Evolutionary conservation across 2,797 vertebrate species (phyloP).

Genomic region (Notolabrus celidotus): DNA sequence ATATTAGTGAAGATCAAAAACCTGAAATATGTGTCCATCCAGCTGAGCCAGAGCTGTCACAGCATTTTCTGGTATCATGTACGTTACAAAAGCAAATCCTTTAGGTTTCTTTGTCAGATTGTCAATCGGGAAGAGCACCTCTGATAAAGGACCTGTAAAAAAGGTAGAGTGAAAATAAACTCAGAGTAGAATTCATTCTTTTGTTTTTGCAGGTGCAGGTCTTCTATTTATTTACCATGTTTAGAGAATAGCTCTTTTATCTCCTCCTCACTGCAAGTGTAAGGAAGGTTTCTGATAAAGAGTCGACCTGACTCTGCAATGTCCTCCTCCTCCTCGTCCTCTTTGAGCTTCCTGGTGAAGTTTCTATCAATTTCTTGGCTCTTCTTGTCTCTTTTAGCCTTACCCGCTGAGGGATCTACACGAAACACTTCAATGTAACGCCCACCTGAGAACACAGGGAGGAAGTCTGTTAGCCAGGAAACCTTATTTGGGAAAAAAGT

Average conservation of each 20-base stretch:
- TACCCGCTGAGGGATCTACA: slow-evolving; percentile 54
- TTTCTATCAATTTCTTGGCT: slow-evolving; percentile 68
- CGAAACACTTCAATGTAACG: slow-evolving; percentile 91
- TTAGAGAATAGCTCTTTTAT: slow-evolving; percentile 90
- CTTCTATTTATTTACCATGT: slow-evolving; percentile 82
- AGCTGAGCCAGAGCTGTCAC: slow-evolving; percentile 90
- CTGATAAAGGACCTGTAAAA: slow-evolving; percentile 90
- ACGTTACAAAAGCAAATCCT: slow-evolving; percentile 96
- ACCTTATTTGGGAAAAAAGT: too few species aligned
- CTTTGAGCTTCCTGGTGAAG: slow-evolving; percentile 87
- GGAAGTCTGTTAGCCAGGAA: not conserved
- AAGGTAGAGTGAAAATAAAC: slow-evolving; percentile 3
- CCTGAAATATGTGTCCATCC: slow-evolving; percentile 97
- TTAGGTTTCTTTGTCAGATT: slow-evolving; percentile 93
- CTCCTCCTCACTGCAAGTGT: slow-evolving; percentile 93
- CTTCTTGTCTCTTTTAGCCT: slow-evolving; percentile 32
- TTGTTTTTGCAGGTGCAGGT: not conserved
- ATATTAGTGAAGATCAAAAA: slow-evolving; percentile 59
- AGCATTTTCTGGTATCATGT: slow-evolving; percentile 95
- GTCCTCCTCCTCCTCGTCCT: slow-evolving; percentile 94
- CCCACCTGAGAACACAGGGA: slow-evolving; percentile 81
- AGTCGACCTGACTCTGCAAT: slow-evolving; percentile 94
- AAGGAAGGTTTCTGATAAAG: slow-evolving; percentile 95
- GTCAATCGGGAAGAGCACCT: slow-evolving; percentile 94
- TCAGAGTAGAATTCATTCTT: not conserved